These are phyloP conservation scores for Scolopax bukidnonensis DNA, from an alignment of 2,797 vertebrate genomes.

Conservation along the genomic window DNA sequence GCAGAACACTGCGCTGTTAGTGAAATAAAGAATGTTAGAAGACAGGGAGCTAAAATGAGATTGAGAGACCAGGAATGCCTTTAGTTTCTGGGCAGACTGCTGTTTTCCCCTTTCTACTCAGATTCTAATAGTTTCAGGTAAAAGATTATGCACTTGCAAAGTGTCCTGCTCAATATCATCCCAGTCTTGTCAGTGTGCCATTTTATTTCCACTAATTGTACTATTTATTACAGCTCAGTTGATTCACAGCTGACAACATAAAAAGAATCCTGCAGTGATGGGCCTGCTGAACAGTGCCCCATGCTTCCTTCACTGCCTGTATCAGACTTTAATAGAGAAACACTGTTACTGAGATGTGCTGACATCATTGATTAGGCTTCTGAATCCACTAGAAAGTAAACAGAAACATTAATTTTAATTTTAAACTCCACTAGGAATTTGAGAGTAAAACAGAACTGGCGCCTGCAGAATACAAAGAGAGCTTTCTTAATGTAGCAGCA, in stretches of 20 bases:
- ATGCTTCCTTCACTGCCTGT: background rate
- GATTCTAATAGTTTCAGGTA: background rate
- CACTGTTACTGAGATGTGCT: conserved; percentile 9
- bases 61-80: background rate
- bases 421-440: conserved; percentile 47
- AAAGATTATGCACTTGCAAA: background rate
- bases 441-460: background rate
- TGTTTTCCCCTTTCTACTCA: background rate
- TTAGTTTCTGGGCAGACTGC: background rate
- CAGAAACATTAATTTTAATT: conserved; percentile 55
- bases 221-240: conserved; percentile 33
- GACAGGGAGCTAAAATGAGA: background rate
- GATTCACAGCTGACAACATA: conserved; percentile 15
- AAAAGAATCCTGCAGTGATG: background rate
- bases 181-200: background rate
- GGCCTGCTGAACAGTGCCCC: background rate
- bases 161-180: background rate
- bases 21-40: background rate
- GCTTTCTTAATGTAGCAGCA: background rate
- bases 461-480: background rate
- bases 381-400: conserved; percentile 36
- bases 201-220: conserved; percentile 26
- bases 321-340: conserved; percentile 30
- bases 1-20: background rate
- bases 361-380: conserved; percentile 35